Evolutionary conservation across 2,113 vertebrate species (phyloP).

Genomic region (Mustelus asterias): DNA sequence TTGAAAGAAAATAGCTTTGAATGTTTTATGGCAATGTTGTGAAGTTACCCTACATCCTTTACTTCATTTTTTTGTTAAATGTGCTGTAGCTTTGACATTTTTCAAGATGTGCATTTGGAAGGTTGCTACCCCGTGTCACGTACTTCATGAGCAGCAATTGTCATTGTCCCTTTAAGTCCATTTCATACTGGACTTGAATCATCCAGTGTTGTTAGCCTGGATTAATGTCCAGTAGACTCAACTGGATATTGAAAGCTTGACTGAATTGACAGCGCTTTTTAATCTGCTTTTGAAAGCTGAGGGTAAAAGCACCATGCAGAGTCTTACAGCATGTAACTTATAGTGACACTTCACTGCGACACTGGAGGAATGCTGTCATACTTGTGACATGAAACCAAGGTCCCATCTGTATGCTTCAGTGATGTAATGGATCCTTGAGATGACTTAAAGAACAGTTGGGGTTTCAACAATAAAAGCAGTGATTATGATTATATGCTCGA

Average conservation of each 20-base stretch:
- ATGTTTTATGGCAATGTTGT: background rate
- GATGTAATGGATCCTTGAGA: background rate
- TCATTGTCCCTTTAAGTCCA: no score
- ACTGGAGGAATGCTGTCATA: background rate
- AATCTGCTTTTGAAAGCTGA: background rate
- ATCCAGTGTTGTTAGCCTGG: background rate
- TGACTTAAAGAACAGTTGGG: background rate
- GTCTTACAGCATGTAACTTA: background rate
- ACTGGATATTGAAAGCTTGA: background rate
- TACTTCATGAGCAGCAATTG: background rate
- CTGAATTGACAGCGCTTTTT: background rate
- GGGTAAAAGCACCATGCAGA: background rate
- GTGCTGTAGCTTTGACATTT: background rate
- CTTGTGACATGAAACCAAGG: background rate
- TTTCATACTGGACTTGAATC: background rate
- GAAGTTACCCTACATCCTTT: background rate
- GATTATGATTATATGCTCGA: no score
- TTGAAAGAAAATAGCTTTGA: background rate
- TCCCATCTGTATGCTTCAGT: background rate
- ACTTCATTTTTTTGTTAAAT: background rate
- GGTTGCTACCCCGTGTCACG: background rate
- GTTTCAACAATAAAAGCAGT: background rate
- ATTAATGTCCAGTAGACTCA: background rate
- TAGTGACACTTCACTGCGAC: background rate
- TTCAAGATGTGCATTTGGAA: background rate